Percentiles rank a stretch among this genome's conserved stretches.
These are phyloP conservation scores for Rhorus exstirpatorius DNA, from an alignment of 2,888 invertebrate genomes.

Conservation along the genomic window DNA sequence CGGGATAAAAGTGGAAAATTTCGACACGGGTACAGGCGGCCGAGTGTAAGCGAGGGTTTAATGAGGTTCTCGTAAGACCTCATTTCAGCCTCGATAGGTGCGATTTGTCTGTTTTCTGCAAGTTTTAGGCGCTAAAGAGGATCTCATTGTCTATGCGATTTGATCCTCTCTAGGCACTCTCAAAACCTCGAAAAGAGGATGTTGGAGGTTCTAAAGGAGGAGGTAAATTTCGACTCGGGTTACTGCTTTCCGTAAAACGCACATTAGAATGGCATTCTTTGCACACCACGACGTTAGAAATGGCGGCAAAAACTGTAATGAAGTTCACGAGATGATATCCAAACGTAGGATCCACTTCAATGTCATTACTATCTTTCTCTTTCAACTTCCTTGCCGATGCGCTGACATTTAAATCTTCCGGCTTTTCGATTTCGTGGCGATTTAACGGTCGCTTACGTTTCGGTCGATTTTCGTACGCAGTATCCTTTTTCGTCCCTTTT, in stretches of 20 bases:
- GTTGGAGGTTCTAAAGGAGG: no score
- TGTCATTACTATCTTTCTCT: conserved; percentile 48
- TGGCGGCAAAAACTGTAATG: conserved; percentile 66
- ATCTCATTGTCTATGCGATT: no score
- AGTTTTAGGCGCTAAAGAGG: no score
- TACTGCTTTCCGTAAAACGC: conserved; percentile 64
- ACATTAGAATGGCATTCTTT: conserved; percentile 63
- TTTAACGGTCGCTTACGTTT: conserved; percentile 24
- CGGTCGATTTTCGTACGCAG: conserved; percentile 40
- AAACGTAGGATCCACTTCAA: conserved; percentile 61
- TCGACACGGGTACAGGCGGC: no score
- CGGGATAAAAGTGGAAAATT: no score
- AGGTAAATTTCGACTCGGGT: no score
- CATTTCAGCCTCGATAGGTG: no score
- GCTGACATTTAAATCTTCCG: conserved; percentile 48
- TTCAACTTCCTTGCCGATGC: conserved; percentile 66
- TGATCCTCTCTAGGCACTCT: no score
- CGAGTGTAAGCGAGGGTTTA: no score
- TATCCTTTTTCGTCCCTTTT: conserved; percentile 46
- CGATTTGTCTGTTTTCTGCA: no score
- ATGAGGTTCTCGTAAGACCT: no score
- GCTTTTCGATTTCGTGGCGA: conserved; percentile 18
- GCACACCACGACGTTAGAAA: conserved; percentile 69
- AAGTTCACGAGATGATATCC: conserved; percentile 66
- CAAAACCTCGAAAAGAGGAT: no score